These are phyloP conservation scores for Malurus splendens DNA, from an alignment of 2,797 vertebrate genomes.

Conservation along the genomic window DNA sequence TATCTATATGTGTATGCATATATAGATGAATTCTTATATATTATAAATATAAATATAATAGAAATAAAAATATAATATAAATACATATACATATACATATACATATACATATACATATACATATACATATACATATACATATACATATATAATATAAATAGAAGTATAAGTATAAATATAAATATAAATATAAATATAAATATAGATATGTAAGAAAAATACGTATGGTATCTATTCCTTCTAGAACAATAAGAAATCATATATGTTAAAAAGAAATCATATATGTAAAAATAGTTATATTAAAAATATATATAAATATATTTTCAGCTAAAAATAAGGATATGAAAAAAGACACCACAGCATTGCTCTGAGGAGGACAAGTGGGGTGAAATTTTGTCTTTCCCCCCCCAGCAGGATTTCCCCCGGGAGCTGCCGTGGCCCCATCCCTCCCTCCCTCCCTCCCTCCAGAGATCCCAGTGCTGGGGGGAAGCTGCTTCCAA, in stretches of 20 bases:
- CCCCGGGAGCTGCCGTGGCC: background rate
- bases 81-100: too few relatives aligned
- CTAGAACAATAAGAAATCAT: background rate
- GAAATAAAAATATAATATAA: too few relatives aligned
- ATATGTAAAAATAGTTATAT: too few relatives aligned
- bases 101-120: too few relatives aligned
- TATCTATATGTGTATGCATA: too few relatives aligned
- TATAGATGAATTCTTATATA: background rate
- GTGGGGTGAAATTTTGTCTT: accelerated
- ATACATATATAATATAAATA: too few relatives aligned
- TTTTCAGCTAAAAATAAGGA: background rate
- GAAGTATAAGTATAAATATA: too few relatives aligned
- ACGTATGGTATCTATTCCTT: background rate
- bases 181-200: too few relatives aligned
- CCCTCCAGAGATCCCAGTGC: background rate
- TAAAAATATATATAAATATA: background rate
- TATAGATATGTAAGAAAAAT: background rate
- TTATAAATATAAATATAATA: background rate
- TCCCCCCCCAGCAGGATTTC: background rate
- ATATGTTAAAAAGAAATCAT: background rate
- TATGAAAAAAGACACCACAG: background rate
- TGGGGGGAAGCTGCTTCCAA: background rate
- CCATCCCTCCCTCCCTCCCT: background rate
- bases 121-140: too few relatives aligned
- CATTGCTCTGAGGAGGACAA: background rate